Conservation (phyloP, 2,797 vertebrate species). For the Phaenicophaeus curvirostris region DNA sequence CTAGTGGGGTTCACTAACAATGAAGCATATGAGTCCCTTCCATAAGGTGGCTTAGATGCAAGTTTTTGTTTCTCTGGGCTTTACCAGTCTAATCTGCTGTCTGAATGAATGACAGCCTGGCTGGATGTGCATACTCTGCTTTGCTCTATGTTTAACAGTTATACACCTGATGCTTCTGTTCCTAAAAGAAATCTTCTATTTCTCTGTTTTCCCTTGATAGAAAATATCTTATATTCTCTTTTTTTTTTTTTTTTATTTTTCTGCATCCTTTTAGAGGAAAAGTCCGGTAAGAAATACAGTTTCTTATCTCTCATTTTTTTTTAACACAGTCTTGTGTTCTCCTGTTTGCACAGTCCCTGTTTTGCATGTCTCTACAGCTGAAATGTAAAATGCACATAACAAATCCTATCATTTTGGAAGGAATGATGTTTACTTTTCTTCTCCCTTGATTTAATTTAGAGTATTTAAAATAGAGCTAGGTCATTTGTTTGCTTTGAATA, state of each 20-base stretch:
- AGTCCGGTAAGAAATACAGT: constrained; percentile 90
- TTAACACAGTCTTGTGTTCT: background rate
- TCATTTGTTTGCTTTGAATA: background rate
- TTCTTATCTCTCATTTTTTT: background rate
- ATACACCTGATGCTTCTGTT: background rate
- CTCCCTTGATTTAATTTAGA: background rate
- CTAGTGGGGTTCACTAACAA: fast-evolving
- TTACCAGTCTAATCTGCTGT: fast-evolving
- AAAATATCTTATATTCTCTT: constrained; percentile 28
- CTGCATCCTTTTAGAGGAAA: constrained; percentile 86
- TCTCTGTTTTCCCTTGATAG: background rate
- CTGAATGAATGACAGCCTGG: fast-evolving
- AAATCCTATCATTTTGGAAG: background rate
- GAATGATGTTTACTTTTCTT: fast-evolving
- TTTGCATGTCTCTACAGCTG: background rate
- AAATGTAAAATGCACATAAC: background rate
- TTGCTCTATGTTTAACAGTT: background rate
- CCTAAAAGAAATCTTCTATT: background rate
- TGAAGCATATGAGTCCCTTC: fast-evolving
- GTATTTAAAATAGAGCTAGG: background rate
- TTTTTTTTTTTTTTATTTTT: constrained; percentile 63
- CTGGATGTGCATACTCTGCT: background rate
- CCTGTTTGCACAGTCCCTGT: background rate
- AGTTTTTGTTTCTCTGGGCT: fast-evolving
- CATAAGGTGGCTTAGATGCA: fast-evolving